These are phyloP conservation scores for Lycocorax pyrrhopterus DNA, from an alignment of 2,113 vertebrate species.

Conservation along the genomic window DNA sequence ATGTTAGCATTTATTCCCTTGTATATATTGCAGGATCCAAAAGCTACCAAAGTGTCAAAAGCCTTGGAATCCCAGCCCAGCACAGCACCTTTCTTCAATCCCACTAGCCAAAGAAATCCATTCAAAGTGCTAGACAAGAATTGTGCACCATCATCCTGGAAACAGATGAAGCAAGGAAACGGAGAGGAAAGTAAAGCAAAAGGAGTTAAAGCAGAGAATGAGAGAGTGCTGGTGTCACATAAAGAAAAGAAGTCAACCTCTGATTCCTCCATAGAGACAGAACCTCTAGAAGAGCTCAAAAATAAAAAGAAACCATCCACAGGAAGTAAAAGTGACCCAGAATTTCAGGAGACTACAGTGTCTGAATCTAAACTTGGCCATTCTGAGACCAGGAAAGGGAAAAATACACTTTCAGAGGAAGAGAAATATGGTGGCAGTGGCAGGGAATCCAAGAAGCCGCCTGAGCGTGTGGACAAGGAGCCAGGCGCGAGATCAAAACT, in stretches of 20 bases:
- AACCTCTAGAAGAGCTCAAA: constrained; percentile 57
- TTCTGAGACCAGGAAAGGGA: not conserved
- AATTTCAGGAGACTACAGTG: not conserved
- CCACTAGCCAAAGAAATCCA: constrained; percentile 78
- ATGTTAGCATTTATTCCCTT: not conserved
- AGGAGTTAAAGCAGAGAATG: not conserved
- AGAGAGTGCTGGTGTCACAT: not conserved
- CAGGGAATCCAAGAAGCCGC: not conserved
- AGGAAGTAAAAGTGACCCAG: not conserved
- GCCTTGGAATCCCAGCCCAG: constrained; percentile 4
- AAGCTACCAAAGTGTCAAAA: constrained; percentile 25
- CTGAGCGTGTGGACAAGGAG: not conserved
- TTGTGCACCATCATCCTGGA: constrained; percentile 63
- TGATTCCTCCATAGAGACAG: constrained; percentile 39
- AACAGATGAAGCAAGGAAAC: constrained; percentile 20
- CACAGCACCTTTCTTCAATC: constrained; percentile 5
- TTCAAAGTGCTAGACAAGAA: constrained; percentile 79
- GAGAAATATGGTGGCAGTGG: not conserved
- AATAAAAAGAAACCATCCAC: constrained; percentile 49
- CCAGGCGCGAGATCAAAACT: not conserved
- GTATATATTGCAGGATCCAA: constrained; percentile 66
- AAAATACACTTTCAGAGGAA: not conserved
- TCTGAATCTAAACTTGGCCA: not conserved
- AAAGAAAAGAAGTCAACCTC: not conserved
- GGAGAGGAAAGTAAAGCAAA: not conserved